Evolutionary conservation across 2,797 vertebrate species (phyloP).

Genomic region (Furcifer pardalis): DNA sequence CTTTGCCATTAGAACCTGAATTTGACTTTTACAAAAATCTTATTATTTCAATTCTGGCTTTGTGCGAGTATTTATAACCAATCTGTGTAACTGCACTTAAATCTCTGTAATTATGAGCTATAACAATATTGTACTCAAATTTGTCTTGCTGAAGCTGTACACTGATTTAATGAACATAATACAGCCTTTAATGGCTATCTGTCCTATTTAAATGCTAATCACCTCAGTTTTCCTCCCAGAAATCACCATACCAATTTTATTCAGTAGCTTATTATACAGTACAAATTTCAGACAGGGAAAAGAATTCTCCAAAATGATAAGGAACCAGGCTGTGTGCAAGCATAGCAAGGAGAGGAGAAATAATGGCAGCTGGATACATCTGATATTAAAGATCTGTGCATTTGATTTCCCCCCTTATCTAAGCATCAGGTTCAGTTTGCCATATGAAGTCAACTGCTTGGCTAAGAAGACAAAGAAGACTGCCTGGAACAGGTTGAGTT

Average conservation of each 20-base stretch:
- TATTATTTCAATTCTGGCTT: conserved; percentile 30
- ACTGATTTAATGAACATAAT: conserved; percentile 24
- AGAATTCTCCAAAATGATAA: conserved; percentile 15
- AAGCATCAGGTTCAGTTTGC: background rate
- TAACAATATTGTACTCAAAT: conserved; percentile 36
- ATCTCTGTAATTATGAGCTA: conserved; percentile 28
- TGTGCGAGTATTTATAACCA: conserved; percentile 2
- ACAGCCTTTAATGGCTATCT: conserved; percentile 35
- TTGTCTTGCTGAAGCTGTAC: conserved; percentile 25
- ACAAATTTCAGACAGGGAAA: conserved; percentile 16
- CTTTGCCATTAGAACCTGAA: conserved; percentile 17
- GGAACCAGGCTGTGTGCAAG: background rate
- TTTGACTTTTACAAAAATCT: conserved; percentile 4
- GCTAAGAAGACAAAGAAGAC: background rate
- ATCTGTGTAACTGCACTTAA: conserved; percentile 11
- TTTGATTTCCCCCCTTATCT: background rate
- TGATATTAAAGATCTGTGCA: background rate
- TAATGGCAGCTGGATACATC: background rate
- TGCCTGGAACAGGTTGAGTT: background rate
- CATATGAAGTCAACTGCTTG: background rate
- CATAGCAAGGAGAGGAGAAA: background rate
- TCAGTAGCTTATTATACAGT: conserved; percentile 18
- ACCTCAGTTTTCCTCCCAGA: conserved; percentile 24
- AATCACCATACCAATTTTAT: conserved; percentile 28
- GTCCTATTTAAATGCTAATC: conserved; percentile 43